Percentiles rank a stretch among this genome's conserved stretches.
Evolutionary conservation across 2,113 vertebrate species (phyloP).

Genomic region (Cyprinodon brontotheroides): DNA sequence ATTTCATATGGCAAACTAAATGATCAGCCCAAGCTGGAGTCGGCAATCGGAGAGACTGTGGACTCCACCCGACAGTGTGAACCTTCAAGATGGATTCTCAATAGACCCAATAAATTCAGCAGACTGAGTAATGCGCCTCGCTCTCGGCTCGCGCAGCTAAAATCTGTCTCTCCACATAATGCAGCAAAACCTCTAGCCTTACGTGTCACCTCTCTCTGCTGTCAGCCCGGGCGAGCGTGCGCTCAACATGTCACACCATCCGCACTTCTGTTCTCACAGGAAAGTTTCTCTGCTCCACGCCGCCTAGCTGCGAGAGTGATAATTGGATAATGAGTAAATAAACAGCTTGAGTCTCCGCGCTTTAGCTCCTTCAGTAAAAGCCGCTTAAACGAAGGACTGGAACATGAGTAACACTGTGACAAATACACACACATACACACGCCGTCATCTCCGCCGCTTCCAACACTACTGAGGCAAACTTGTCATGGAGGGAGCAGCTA

Average conservation of each 20-base stretch:
- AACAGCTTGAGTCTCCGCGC: slow-evolving; percentile 61
- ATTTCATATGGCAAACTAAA: slow-evolving; percentile 13
- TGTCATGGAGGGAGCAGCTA: slow-evolving; percentile 69
- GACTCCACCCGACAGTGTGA: slow-evolving; percentile 11
- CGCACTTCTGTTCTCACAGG: slow-evolving; percentile 62
- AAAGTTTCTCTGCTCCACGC: slow-evolving; percentile 56
- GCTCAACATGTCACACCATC: slow-evolving; percentile 49
- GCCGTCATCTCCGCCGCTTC: slow-evolving; percentile 22
- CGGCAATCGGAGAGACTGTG: slow-evolving; percentile 3
- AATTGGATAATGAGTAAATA: slow-evolving; percentile 76
- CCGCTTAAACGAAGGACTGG: slow-evolving; percentile 40
- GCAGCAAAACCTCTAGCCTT: slow-evolving; percentile 51
- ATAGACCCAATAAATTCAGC: slow-evolving; percentile 42
- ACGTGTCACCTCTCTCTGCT: slow-evolving; percentile 65
- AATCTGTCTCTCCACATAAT: slow-evolving; percentile 63
- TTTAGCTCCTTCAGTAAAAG: slow-evolving; percentile 38
- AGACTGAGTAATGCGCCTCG: slow-evolving; percentile 46
- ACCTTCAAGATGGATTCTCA: slow-evolving; percentile 38
- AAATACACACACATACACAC: slow-evolving; percentile 17
- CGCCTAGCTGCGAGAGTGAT: slow-evolving; percentile 52
- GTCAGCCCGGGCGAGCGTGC: slow-evolving; percentile 56
- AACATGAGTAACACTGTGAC: slow-evolving; percentile 2
- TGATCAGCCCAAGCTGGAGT: slow-evolving; percentile 16
- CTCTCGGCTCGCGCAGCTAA: slow-evolving; percentile 51
- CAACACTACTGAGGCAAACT: slow-evolving; percentile 60